These are phyloP conservation scores for Cyphomyrus plagiostoma DNA, from an alignment of 2,113 vertebrate species.

Conservation along the genomic window DNA sequence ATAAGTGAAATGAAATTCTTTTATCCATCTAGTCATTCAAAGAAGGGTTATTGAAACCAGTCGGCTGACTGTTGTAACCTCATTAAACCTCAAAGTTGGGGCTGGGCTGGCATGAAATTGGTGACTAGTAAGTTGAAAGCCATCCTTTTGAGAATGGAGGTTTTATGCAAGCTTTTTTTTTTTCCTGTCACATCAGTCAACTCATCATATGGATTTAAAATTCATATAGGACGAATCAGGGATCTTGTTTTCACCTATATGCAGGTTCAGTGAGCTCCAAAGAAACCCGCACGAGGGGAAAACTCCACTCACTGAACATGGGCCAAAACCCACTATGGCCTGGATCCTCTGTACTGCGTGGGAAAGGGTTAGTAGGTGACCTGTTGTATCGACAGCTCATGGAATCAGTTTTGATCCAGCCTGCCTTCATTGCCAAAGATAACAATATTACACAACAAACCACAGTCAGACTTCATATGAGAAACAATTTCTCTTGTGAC, in stretches of 20 bases:
- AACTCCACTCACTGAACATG: neutral
- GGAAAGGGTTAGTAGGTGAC: neutral
- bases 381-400: neutral
- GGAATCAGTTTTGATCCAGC: neutral
- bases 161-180: neutral
- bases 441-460: neutral
- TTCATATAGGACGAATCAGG: neutral
- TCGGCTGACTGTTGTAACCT: neutral
- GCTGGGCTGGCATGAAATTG: neutral
- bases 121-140: neutral
- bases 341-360: neutral
- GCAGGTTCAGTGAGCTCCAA: neutral
- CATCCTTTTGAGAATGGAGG: neutral
- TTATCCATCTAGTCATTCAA: no score
- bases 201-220: neutral
- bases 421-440: neutral
- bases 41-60: neutral
- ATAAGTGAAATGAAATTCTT: no score
- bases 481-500: neutral
- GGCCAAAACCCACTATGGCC: neutral
- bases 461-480: neutral
- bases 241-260: neutral
- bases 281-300: neutral
- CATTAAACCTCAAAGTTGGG: neutral
- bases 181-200: neutral